A percentile compares a stretch with the other conserved stretches of the same genome.
Evolutionary conservation across 2,888 invertebrate species (phyloP).

Genomic region (Campoplex capitator): DNA sequence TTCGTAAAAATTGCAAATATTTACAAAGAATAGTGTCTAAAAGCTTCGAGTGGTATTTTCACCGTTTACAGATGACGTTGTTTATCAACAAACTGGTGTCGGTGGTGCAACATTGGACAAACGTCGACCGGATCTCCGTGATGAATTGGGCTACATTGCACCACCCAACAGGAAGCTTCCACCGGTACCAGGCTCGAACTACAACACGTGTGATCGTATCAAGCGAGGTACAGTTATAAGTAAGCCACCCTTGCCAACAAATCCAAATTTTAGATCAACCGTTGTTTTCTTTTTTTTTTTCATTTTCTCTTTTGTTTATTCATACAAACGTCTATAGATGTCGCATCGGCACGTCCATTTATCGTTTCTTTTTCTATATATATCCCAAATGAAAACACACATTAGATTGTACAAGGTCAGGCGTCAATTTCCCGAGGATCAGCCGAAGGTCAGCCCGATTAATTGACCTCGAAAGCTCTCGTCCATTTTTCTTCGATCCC

Average conservation of each 20-base stretch:
- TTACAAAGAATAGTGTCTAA: neutral
- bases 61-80: constrained; percentile 91
- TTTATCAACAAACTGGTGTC: constrained; percentile 94
- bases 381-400: constrained; percentile 41
- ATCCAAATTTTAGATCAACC: constrained; percentile 77
- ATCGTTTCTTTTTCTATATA: constrained; percentile 66
- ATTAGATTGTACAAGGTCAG: constrained; percentile 30
- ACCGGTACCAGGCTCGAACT: constrained; percentile 96
- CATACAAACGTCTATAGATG: constrained; percentile 73
- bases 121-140: constrained; percentile 92
- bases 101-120: constrained; percentile 92
- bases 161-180: constrained; percentile 96
- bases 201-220: constrained; percentile 97
- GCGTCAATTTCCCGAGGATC: neutral
- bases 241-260: constrained; percentile 87
- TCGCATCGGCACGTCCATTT: constrained; percentile 82
- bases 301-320: constrained; percentile 65
- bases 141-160: constrained; percentile 96
- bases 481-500: neutral
- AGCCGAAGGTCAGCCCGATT: neutral
- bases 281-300: neutral
- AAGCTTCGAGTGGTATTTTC: constrained; percentile 37
- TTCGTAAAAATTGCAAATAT: neutral
- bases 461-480: neutral
- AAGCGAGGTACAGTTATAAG: constrained; percentile 97